Conservation (phyloP, 2,888 invertebrate genomes). For the Ophion slaviceki region DNA sequence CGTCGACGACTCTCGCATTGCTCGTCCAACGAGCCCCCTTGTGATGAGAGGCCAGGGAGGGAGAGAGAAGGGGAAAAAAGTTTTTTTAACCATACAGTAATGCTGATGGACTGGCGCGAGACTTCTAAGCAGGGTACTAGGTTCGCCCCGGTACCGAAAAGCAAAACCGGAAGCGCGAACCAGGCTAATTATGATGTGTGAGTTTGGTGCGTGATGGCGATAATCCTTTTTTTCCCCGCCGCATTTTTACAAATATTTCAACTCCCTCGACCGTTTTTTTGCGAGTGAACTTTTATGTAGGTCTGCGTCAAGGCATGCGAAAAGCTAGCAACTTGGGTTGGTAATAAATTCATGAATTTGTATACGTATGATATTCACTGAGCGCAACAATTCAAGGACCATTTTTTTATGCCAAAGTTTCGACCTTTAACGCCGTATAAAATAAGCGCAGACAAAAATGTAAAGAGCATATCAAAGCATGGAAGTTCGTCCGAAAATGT, state of each 20-base stretch:
- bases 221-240: background rate
- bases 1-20: slow-evolving; percentile 19
- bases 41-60: slow-evolving; percentile 5
- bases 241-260: background rate
- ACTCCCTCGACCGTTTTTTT: no score
- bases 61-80: slow-evolving; percentile 11
- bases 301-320: no score
- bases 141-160: background rate
- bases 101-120: slow-evolving; percentile 19
- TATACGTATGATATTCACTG: no score
- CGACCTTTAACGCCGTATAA: no score
- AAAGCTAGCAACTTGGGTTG: no score
- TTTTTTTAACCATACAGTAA: slow-evolving; percentile 37
- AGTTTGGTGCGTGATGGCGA: background rate
- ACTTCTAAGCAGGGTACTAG: background rate
- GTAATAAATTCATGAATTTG: no score
- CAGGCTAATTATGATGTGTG: slow-evolving; percentile 34
- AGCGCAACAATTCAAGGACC: no score
- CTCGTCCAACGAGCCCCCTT: slow-evolving; percentile 41
- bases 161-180: slow-evolving; percentile 20
- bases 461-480: no score
- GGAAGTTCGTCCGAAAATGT: no score
- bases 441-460: no score
- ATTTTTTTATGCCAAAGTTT: no score
- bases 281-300: no score